Evolutionary conservation across 2,797 vertebrate species (phyloP), one percentile per base, ranked within the genome.

Genomic region (Siniperca scherzeri): DNA sequence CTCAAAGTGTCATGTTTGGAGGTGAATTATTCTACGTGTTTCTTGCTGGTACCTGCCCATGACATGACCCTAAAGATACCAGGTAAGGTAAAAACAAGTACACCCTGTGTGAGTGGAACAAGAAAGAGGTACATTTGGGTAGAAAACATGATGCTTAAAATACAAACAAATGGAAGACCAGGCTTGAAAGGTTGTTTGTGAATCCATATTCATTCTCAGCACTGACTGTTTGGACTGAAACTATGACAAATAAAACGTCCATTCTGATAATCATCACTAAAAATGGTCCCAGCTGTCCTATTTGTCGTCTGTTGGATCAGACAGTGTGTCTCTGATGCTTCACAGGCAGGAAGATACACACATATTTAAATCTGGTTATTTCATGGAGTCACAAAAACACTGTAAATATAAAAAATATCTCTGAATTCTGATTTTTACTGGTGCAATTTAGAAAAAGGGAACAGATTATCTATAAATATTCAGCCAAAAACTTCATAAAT

Each of bases 391-490:
- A 30, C 36, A 76, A 25, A 71, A n/a, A 67, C 10, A 52, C 17
- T 73, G 42, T 17, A 7, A 57, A 50, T 65, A 53, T n/a, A 46
- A 27, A 61, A 62, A 16, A 53, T 8, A 25, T 33, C 7, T 77
- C 33, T 70, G 11, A 30, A 22, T 19, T 44, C 1, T 33, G 17
- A 42, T 61, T 69, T 22, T 30, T 42, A 30, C 50, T 59, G 13
- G 11, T 56, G 22, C 25, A 56, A 50, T 70, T 30, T 27, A 30
- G 12, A 22, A 30, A 66, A 55, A 83, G 57, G 5, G 17, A 69
- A 46, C 14, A 65, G 25, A 86, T 81, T 42, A 72, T 67, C 40
- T 17, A 57, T 61, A 66, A 57, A 78, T 70, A 52, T 70, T 46
- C 16, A 69, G 57, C 42, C 75, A 76, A 67, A 82, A 75, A 50